A percentile compares a stretch with the other conserved stretches of the same genome.
Conservation (phyloP, 2,113 vertebrate genomes). For the Psephotus haematonotus region DNA sequence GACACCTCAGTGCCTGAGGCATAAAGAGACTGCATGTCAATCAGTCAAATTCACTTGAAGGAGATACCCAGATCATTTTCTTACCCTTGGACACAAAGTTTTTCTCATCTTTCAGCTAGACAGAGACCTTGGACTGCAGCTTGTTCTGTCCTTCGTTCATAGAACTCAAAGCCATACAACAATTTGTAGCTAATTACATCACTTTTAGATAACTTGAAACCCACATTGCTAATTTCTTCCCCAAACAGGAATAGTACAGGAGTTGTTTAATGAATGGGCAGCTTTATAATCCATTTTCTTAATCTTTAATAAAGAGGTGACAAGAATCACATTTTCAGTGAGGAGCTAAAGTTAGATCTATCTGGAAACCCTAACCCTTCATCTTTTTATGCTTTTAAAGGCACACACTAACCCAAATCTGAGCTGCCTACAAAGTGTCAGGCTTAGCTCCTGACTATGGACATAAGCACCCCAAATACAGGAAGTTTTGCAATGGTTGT, state of each 20-base stretch:
- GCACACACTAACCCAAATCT: not conserved
- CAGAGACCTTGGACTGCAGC: not conserved
- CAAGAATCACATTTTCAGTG: not conserved
- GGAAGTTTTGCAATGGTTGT: not conserved
- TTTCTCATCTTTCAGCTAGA: not conserved
- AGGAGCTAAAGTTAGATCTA: not conserved
- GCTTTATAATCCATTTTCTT: not conserved
- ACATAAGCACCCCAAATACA: not conserved
- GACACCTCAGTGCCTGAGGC: fast-evolving
- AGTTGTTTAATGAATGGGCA: not conserved
- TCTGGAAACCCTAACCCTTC: not conserved
- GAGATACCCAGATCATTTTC: not conserved
- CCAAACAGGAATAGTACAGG: not conserved
- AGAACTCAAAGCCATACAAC: not conserved
- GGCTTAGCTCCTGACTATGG: not conserved
- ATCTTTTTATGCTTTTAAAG: not conserved
- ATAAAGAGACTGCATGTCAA: not conserved
- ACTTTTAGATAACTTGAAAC: not conserved
- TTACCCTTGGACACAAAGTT: not conserved
- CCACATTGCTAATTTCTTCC: not conserved
- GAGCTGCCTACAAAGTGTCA: not conserved
- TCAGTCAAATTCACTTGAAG: not conserved
- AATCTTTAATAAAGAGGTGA: not conserved
- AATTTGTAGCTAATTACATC: not conserved
- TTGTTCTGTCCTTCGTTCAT: not conserved